Percentiles rank a stretch among this genome's conserved stretches.
phyloP scores from a whole-genome alignment of 2,797 vertebrate genomes.

The Oreochromis grahami region DNA sequence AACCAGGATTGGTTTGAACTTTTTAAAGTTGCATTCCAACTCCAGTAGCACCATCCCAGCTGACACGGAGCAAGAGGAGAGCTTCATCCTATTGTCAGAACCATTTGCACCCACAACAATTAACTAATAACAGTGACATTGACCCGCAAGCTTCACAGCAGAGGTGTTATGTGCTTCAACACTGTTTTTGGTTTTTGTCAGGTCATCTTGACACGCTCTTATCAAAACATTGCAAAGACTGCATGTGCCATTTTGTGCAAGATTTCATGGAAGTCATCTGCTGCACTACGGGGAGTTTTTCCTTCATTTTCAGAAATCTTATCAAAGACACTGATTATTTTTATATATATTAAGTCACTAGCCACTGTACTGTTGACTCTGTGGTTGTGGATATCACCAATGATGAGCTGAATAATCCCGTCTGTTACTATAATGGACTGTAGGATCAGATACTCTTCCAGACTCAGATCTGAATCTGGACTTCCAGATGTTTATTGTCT shows the following conservation, averaged over 20 bases:
- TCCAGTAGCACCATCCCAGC: neutral
- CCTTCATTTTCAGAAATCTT: neutral
- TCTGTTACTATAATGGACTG: no score
- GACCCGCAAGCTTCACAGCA: neutral
- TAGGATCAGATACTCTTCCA: no score
- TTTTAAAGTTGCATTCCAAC: neutral
- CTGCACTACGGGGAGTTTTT: neutral
- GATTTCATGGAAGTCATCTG: neutral
- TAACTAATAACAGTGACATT: neutral
- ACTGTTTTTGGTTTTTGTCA: neutral
- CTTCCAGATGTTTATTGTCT: no score
- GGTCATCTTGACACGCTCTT: neutral
- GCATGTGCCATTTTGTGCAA: neutral
- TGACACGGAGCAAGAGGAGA: neutral
- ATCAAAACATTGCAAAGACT: neutral
- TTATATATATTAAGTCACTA: no score
- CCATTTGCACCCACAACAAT: neutral
- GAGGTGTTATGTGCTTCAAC: neutral
- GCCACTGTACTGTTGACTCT: no score
- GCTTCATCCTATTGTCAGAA: neutral
- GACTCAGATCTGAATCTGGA: no score
- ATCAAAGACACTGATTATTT: neutral
- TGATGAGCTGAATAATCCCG: no score
- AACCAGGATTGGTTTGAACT: neutral
- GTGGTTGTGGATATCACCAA: no score